Conservation (phyloP, 2,888 invertebrate genomes). For the Oscheius sp. region DNA sequence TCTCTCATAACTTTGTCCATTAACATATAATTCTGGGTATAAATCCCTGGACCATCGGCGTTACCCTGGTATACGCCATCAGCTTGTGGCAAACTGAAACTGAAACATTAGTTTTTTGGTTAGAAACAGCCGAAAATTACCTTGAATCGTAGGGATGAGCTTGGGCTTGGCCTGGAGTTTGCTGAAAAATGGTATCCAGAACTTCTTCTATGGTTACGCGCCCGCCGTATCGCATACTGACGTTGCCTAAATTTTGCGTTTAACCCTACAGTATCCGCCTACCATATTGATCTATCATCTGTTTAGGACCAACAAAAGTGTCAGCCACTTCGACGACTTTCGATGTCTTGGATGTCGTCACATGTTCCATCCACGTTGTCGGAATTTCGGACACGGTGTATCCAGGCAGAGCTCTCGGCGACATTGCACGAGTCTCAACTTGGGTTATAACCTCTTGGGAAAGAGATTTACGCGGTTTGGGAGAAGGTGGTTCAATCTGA, state of each 20-base stretch:
- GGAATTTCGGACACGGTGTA: constrained; percentile 72
- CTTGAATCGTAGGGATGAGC: constrained; percentile 27
- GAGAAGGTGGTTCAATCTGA: constrained; percentile 34
- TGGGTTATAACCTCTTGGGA: constrained; percentile 43
- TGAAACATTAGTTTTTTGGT: not conserved
- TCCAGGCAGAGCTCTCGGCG: constrained; percentile 58
- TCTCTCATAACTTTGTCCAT: constrained; percentile 68
- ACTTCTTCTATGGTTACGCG: constrained; percentile 87
- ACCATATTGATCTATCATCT: constrained; percentile 56
- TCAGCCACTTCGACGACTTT: constrained; percentile 73
- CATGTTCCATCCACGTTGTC: constrained; percentile 64
- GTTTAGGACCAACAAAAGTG: constrained; percentile 67
- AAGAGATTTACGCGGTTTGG: constrained; percentile 38
- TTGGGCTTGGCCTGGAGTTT: constrained; percentile 80
- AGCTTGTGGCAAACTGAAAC: constrained; percentile 29
- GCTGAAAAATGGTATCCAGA: constrained; percentile 84
- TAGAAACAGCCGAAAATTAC: constrained; percentile 3
- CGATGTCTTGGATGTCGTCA: constrained; percentile 41
- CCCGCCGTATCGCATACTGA: constrained; percentile 64
- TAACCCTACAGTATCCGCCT: not conserved
- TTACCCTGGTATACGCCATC: constrained; percentile 57
- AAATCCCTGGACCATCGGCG: constrained; percentile 69
- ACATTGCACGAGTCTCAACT: constrained; percentile 5
- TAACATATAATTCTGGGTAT: constrained; percentile 64
- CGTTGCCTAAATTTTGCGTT: constrained; percentile 39